Base-by-base conservation (phyloP, 2,888 invertebrate genomes). In the Synergus laeviventris region DNA sequence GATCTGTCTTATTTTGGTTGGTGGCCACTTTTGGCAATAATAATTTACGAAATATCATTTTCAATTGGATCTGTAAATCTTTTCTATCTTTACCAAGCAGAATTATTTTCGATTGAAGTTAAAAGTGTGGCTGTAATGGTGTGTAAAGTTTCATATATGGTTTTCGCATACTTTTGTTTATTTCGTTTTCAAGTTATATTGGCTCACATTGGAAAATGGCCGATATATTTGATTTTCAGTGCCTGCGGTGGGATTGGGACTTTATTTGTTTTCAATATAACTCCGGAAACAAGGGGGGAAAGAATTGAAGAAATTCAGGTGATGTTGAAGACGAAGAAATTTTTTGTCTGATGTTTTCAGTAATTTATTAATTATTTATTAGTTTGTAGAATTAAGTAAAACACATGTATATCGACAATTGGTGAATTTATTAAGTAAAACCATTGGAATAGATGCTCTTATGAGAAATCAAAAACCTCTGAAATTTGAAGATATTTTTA, bases 71-170 rank as follows among this genome's bases (percentile, higher is more conserved):
- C 42, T n/a, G 24, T n/a, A 2, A 66, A 66, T 21, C 24, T 66
- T 24, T 66, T 66, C 16, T 66, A 66, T 24, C 14, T 66, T 21
- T 45, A 66, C 45, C 66, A 66, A 39, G 66, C 66, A 7, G 66
- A 66, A 42, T 66, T 66, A 66, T 66, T 66, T 45, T 24, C 45
- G 4, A 8, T 16, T 21, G 66, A 66, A 21, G 24, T 66, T 24
- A 66, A 45, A 66, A 66, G 66, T 16, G 3, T 66, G 16, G 66
- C 42, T 8, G 66, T 66, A 1, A 66, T 66, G 66, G 16, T 66
- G 7, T 21, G 42, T 16, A 66, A 66, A 66, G 66, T 66, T 14
- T 14, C 66, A 9, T 66, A 66, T 2, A 66, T 66, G 66, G 42
- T 45, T 24, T 24, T 45, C 12, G 42, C 66, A 7, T 66, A 66